Percentiles rank a stretch among this genome's conserved stretches.
Evolutionary conservation across 2,113 vertebrate genomes (phyloP).

Genomic region (Pedetes capensis): DNA sequence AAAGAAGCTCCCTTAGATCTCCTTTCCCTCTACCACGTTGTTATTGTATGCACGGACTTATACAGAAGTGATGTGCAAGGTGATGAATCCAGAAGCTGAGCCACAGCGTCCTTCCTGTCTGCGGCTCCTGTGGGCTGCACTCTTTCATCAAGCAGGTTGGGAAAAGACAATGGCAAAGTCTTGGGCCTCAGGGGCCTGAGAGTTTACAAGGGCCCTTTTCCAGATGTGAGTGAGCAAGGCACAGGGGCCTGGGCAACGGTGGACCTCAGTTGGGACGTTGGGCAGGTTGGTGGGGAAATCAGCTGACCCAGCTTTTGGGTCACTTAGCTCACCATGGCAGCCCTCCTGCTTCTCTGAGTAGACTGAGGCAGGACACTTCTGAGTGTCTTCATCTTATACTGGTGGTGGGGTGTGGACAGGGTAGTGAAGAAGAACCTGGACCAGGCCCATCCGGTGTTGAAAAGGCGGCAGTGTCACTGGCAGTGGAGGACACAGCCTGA

Average conservation of each 20-base stretch:
- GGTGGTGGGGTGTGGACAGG: not conserved
- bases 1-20: no score
- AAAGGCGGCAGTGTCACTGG: no score
- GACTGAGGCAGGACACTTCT: not conserved
- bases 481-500: no score
- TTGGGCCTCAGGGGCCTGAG: not conserved
- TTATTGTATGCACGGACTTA: not conserved
- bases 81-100: accelerated
- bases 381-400: not conserved
- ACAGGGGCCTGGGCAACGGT: not conserved
- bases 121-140: not conserved
- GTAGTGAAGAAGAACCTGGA: not conserved
- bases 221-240: not conserved
- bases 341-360: not conserved
- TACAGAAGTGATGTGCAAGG: no score
- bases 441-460: accelerated
- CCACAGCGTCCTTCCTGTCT: accelerated
- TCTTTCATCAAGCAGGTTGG: not conserved
- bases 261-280: not conserved
- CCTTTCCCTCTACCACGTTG: not conserved
- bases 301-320: not conserved
- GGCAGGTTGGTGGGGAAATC: not conserved
- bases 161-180: not conserved
- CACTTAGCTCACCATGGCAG: not conserved
- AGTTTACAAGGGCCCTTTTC: no score